Percentiles rank a stretch among this genome's conserved stretches.
phyloP scores from a whole-genome alignment of 2,888 invertebrate species.

The Odontothrips loti region DNA sequence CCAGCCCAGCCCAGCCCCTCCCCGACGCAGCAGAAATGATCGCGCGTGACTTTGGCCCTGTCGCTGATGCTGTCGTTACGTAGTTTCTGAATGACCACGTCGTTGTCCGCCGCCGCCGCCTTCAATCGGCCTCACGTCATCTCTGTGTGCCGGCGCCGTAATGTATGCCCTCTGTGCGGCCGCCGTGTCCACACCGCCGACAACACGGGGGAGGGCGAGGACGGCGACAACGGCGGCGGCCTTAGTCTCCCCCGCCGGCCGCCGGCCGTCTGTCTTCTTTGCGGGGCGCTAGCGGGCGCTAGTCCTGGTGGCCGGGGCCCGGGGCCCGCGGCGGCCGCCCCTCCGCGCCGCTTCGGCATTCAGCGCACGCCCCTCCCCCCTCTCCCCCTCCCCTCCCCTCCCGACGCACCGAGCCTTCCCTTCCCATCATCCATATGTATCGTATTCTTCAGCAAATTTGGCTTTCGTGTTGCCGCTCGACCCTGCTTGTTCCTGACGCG shows the following conservation, averaged over 20 bases:
- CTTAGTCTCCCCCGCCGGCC: not conserved
- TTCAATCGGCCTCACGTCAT: too few species aligned
- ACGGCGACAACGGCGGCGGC: not conserved
- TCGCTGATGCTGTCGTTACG: too few species aligned
- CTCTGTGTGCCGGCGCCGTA: too few species aligned
- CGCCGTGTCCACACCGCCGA: too few species aligned
- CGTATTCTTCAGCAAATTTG: conserved; percentile 26
- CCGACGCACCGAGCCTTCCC: not conserved
- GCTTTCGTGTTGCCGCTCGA: conserved; percentile 15
- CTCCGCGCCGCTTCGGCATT: not conserved
- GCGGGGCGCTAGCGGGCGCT: not conserved
- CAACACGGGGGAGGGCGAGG: not conserved
- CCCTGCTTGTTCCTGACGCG: conserved; percentile 5
- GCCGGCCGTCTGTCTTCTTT: not conserved
- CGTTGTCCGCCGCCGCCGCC: too few species aligned
- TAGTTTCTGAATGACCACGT: too few species aligned
- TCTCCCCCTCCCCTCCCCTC: not conserved
- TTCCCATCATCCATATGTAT: conserved; percentile 18
- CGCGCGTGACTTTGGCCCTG: too few species aligned
- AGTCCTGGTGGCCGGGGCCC: not conserved
- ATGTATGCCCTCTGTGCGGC: too few species aligned
- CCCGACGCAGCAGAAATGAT: too few species aligned
- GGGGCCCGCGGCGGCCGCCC: not conserved
- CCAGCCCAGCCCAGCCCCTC: too few species aligned
- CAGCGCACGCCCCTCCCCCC: not conserved